Base-by-base conservation (phyloP, 1,140 invertebrate species). In the Tachypleus tridentatus region DNA sequence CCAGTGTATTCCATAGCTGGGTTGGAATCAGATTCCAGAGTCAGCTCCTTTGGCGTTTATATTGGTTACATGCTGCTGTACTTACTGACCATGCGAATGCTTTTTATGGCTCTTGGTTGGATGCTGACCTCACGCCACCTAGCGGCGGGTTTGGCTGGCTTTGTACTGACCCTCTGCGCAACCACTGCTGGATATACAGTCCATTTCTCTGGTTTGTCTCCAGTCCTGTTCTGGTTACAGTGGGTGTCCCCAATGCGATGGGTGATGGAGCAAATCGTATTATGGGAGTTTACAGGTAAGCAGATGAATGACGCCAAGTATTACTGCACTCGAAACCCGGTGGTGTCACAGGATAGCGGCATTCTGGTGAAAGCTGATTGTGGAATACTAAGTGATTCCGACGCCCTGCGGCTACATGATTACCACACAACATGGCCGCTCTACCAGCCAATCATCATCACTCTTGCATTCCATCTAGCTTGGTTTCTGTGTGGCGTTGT, bases 1-100 rank as follows among this genome's bases (percentile, higher is more conserved):
- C 92, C 92, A 11, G 89, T 88, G 9, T 94, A 90, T 73, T 88
- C 88, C 29, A 93, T 94, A 90, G 86, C 87, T 7, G 89, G 90
- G 0, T 77, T 93, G 0, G 79, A 83, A 54, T 77, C 76, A 71
- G 76, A 64, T 74, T 78, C 79, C 49, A 81, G 78, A 64, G 82
- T 84, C 65, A 82, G 82, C 60, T 83, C 83, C 64, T 88, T 89
- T 72, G 86, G 86, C 71, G 76, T 84, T 63, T 89, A 88, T 77
- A 81, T 89, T 85, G 86, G 86, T 54, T 84, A 87, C 70, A 90
- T 89, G 82, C 73, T 92, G 51, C 76, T 91, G 5, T 91, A 90
- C 74, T 76, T 91, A 7, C 83, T 85, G 69, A 78, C 84, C 54
- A 79, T 87, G 63, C 85, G 89, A 67, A 83, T 86, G 67, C 76